Evolutionary conservation across 2,113 vertebrate species (phyloP), one percentile per base, ranked within the genome.

Genomic region (Oplegnathus fasciatus): DNA sequence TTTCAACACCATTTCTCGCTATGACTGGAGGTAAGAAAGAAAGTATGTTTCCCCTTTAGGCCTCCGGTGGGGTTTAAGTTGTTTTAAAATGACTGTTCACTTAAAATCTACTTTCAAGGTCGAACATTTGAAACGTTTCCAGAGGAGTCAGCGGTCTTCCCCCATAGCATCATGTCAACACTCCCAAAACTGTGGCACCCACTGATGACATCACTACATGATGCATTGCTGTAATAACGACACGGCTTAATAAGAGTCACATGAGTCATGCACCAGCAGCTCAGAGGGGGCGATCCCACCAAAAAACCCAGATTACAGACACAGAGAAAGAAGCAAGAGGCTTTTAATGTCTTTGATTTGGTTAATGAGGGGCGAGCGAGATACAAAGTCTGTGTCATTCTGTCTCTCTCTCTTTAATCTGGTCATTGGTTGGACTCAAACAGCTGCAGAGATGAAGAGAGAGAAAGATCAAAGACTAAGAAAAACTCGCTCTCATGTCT

Each of bases 261-360:
- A 88, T 88, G 86, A 84, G 80, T 87, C 86, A 83, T n/a, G 71
- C 54, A 75, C 2, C 79, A 69, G 77, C 76, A 61, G 83, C 80
- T 67, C 71, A 64, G 65, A 68, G 75, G 67, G 42, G 81, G 75
- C 18, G 58, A 88, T 61, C 65, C 78, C 82, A 55, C 75, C 50
- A 46, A 50, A 26, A 69, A 40, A n/a, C n/a, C 72, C 76, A 77
- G 85, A 92, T 91, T 85, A 85, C 67, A 86, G 87, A 50, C 79
- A 20, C 10, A 67, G 42, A 20, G 10, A 71, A 28, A 55, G 37
- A 17, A 58, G 48, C 40, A 2, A 42, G 67, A 78, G 55, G 62
- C 83, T 78, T 76, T 75, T 48, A 54, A 85, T 64, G 74, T 40
- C 71, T 82, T 74, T 69, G 55, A 75, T 78, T 70, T 24, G 82